Conservation (phyloP, 2,888 invertebrate genomes). For the Tinea trinotella region DNA sequence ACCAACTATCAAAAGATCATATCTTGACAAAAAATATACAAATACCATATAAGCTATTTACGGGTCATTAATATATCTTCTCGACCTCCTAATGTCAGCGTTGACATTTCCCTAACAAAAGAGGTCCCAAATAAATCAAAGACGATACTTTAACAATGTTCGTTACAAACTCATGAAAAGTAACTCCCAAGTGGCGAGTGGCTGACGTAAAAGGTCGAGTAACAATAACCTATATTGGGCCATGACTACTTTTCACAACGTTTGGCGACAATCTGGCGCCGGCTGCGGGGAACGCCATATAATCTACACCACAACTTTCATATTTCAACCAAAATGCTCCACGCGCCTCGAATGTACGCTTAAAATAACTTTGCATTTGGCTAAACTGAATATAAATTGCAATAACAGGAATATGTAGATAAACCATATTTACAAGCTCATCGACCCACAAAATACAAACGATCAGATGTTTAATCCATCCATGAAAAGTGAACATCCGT, state of each 20-base stretch:
- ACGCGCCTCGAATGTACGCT: neutral
- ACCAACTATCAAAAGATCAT: too few species aligned
- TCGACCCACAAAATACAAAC: neutral
- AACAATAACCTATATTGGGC: conserved; percentile 50
- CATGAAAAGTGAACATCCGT: neutral
- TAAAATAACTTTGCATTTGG: neutral
- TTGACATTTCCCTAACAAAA: conserved; percentile 12
- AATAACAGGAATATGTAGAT: neutral
- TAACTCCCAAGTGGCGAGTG: conserved; percentile 33
- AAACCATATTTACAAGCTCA: neutral
- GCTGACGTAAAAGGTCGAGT: conserved; percentile 47
- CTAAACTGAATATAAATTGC: neutral
- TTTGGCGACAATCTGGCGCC: conserved; percentile 16
- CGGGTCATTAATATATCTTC: neutral
- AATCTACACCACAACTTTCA: conserved; percentile 1
- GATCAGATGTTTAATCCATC: neutral
- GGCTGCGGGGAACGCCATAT: neutral
- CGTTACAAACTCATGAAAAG: conserved; percentile 23
- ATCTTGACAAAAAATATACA: too few species aligned
- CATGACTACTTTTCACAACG: conserved; percentile 42
- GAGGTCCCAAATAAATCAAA: conserved; percentile 1
- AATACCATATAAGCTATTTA: neutral
- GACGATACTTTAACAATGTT: neutral
- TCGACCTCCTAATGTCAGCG: neutral
- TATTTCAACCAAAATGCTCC: neutral